Evolutionary conservation across 1,140 invertebrate species (phyloP), one percentile per base, ranked within the genome.

Genomic region (Caenorhabditis latens): DNA sequence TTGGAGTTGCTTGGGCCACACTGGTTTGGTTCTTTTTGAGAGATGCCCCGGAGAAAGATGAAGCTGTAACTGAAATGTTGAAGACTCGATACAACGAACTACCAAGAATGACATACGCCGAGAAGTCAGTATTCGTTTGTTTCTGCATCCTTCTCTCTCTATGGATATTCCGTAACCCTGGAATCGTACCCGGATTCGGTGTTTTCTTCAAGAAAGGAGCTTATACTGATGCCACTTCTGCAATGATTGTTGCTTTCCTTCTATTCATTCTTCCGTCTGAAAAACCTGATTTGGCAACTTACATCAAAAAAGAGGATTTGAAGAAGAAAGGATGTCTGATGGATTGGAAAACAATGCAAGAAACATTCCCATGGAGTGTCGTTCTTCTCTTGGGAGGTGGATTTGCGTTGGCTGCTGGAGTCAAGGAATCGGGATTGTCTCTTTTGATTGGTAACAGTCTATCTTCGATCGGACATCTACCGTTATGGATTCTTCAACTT

Each of bases 101-200:
- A 8, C 86, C 86, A 21, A 83, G 79, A 58, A 86, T 86, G 86
- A 86, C 57, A 5, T 86, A 86, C 89, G 96, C 97, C 84, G 96
- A 98, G 93, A 93, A 91, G 6, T 94, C 94, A 21, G 95, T 97
- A 0, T 95, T 96, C 42, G 88, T 95, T 13, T 93, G 97, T 24
- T 98, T 98, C 91, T 92, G 96, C 7, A 89, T 95, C 16, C 95
- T 96, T 5, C 95, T 97, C 0, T 89, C 96, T 65, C 94, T 98
- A 84, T 98, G 96, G 95, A 95, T 98, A 92, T 96, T 97, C 92
- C 94, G 96, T 67, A 95, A 95, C 79, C 96, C 96, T 0, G 95
- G 95, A 86, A 96, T 96, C 91, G 95, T 96, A 87, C 92, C 93
- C 0, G 86, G 96, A 19, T 97, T 96, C 94, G 92, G 90, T 2